Conservation (phyloP, 92 coral and sea anemone genomes). For the Muricea muricata region DNA sequence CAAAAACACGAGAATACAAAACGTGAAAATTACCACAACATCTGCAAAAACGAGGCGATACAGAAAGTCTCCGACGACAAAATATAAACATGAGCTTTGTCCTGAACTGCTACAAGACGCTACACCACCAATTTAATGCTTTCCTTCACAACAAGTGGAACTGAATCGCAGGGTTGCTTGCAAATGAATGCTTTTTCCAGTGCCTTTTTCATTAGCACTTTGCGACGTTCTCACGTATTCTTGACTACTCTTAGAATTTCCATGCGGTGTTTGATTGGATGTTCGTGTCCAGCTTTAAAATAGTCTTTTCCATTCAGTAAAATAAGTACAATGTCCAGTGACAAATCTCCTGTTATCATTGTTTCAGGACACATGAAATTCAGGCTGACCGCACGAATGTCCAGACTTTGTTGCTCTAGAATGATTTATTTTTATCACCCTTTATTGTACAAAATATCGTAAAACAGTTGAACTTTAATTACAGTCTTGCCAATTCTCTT, state of each 20-base stretch:
- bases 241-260: conserved; percentile 14
- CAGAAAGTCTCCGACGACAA: conserved; percentile 74
- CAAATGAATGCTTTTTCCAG: conserved; percentile 35
- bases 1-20: conserved; percentile 75
- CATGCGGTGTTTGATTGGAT: conserved; percentile 32
- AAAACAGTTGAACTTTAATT: not conserved
- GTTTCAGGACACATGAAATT: too few species aligned
- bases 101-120: conserved; percentile 57
- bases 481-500: conserved; percentile 37
- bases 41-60: conserved; percentile 82
- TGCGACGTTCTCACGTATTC: conserved; percentile 58
- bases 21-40: conserved; percentile 82
- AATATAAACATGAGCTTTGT: conserved; percentile 69
- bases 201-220: conserved; percentile 53
- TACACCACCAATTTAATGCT: conserved; percentile 42
- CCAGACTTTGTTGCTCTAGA: too few species aligned
- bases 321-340: too few species aligned
- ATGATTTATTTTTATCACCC: too few species aligned
- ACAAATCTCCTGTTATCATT: too few species aligned
- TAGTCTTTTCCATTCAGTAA: conserved; percentile 28
- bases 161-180: conserved; percentile 44
- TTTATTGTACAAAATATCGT: too few species aligned
- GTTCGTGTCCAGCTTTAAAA: conserved; percentile 37
- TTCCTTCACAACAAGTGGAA: conserved; percentile 42
- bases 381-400: too few species aligned